These are phyloP conservation scores for Poecilobothrus nobilitatus DNA, from an alignment of 2,888 invertebrate genomes.

Conservation along the genomic window DNA sequence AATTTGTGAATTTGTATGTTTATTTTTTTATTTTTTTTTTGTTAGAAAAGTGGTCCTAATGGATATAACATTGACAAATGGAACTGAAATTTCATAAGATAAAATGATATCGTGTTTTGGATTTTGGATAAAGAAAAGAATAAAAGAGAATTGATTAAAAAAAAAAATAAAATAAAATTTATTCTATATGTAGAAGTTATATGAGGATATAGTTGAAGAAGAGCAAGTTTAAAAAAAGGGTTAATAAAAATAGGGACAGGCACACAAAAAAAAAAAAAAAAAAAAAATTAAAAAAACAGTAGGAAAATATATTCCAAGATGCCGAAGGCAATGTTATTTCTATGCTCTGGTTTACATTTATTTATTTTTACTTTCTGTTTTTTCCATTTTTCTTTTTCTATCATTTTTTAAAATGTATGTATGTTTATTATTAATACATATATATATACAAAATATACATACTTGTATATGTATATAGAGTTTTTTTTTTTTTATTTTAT, in stretches of 20 bases:
- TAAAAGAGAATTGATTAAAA: background rate
- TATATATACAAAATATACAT: background rate
- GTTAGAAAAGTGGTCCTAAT: background rate
- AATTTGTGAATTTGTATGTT: background rate
- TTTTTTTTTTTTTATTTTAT: background rate
- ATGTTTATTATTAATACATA: no score
- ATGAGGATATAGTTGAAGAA: no score
- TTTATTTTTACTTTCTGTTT: background rate
- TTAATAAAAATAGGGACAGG: background rate
- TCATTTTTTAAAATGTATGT: background rate
- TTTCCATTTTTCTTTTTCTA: background rate
- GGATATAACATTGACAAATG: constrained; percentile 4
- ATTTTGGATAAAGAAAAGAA: background rate
- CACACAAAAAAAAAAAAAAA: background rate
- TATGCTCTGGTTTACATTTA: background rate
- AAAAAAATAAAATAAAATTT: no score
- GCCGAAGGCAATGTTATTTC: background rate
- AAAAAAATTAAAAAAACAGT: background rate
- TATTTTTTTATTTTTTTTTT: no score
- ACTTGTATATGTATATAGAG: background rate
- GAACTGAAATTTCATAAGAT: background rate
- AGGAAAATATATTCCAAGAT: background rate
- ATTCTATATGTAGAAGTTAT: no score
- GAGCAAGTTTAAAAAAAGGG: background rate
- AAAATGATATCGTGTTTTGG: background rate